Conservation (phyloP, 2,888 invertebrate species). For the Acanthoscelides obtectus region DNA sequence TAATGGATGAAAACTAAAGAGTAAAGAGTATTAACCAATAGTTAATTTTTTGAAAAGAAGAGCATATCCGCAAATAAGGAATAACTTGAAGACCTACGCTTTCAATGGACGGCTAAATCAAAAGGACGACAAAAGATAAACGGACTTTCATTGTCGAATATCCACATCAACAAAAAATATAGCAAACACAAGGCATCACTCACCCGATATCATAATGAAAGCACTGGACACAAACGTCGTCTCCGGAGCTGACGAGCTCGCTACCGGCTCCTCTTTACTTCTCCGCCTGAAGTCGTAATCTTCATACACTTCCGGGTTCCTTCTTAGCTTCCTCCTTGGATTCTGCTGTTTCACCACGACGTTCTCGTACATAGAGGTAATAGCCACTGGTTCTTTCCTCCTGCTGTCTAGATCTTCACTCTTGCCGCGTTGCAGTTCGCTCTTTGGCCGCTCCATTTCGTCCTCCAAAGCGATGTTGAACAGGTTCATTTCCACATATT, state of each 20-base stretch:
- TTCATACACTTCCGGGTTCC: slow-evolving; percentile 60
- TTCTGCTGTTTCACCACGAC: slow-evolving; percentile 67
- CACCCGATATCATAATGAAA: slow-evolving; percentile 49
- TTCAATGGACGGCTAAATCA: no score
- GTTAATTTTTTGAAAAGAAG: no score
- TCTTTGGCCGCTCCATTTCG: slow-evolving; percentile 34
- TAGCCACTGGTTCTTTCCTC: slow-evolving; percentile 64
- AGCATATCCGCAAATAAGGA: no score
- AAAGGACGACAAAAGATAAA: no score
- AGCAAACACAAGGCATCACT: no score
- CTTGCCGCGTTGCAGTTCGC: slow-evolving; percentile 45
- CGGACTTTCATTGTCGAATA: no score
- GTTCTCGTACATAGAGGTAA: slow-evolving; percentile 70
- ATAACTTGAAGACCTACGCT: no score
- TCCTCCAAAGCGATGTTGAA: slow-evolving; percentile 48
- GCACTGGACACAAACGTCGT: slow-evolving; percentile 53
- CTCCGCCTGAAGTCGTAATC: slow-evolving; percentile 54
- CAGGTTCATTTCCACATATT: slow-evolving; percentile 71
- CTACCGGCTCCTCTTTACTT: slow-evolving; percentile 29
- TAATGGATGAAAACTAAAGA: no score
- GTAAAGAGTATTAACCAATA: no score
- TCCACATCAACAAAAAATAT: no score
- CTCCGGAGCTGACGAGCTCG: slow-evolving; percentile 42
- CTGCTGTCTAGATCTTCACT: slow-evolving; percentile 46
- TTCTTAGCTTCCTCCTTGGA: slow-evolving; percentile 63